These are phyloP conservation scores for Gastrophysa polygoni DNA, from an alignment of 2,888 invertebrate species.

Conservation along the genomic window DNA sequence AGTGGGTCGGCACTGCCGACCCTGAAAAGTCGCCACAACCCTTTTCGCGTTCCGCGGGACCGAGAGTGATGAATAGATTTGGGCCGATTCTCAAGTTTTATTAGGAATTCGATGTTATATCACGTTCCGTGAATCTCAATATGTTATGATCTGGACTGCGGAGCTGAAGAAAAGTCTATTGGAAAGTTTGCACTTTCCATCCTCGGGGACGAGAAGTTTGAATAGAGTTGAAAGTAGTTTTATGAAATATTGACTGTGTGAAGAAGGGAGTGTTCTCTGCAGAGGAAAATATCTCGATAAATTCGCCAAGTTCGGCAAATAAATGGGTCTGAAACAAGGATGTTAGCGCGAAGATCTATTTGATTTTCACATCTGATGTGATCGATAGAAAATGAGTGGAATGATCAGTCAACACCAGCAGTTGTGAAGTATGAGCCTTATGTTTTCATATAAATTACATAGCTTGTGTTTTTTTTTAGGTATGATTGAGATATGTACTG, in stretches of 20 bases:
- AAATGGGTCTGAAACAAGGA: no score
- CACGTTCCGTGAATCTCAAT: constrained; percentile 28
- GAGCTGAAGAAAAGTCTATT: constrained; percentile 21
- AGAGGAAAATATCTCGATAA: constrained; percentile 7
- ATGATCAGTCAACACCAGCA: no score
- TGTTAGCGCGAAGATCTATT: no score
- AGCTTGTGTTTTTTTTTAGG: no score
- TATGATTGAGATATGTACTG: no score
- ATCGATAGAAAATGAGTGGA: no score
- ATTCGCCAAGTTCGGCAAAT: no score
- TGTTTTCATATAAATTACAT: no score
- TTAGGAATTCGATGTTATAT: constrained; percentile 21
- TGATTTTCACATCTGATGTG: no score
- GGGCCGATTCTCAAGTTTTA: constrained; percentile 15
- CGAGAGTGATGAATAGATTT: constrained; percentile 17
- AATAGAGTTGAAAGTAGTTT: constrained; percentile 31
- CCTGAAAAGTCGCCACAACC: no score
- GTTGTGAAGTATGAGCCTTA: no score
- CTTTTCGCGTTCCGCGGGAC: background rate
- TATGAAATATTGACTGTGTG: constrained; percentile 30
- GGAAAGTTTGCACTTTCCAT: constrained; percentile 18
- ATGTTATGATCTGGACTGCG: constrained; percentile 18
- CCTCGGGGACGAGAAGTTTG: constrained; percentile 23
- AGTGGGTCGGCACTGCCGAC: no score
- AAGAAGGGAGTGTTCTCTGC: constrained; percentile 13